Evolutionary conservation across 1,140 invertebrate genomes (phyloP), one percentile per base, ranked within the genome.

Genomic region (Panagrolaimus sp.): DNA sequence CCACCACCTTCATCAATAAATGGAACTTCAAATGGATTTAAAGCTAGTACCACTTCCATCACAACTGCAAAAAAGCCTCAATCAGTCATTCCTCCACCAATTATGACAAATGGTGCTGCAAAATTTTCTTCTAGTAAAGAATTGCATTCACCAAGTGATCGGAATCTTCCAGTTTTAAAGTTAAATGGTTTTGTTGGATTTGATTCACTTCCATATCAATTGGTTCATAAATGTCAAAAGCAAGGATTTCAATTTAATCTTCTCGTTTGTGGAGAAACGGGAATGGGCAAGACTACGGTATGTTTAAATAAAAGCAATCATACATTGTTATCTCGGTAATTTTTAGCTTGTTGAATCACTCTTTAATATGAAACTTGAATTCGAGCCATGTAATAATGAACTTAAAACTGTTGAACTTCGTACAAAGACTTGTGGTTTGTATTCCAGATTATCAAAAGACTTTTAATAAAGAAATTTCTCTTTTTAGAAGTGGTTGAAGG

Each of bases 271-370:
- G 93, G 94, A 81, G 95, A 98, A 85, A 98, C 96, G 66, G 96
- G 96, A 12, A 88, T 98, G 78, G 96, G 96, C 8, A 99, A 99
- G 85, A 97, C 94, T 0, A 99, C 96, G n/a, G n/a, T n/a, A n/a
- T n/a, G n/a, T n/a, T n/a, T n/a, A n/a, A n/a, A n/a, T n/a, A n/a
- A n/a, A n/a, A n/a, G n/a, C n/a, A n/a, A n/a, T n/a, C n/a, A n/a
- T n/a, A n/a, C n/a, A n/a, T n/a, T n/a, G n/a, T n/a, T n/a, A n/a
- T n/a, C n/a, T n/a, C n/a, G n/a, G n/a, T n/a, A n/a, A n/a, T n/a
- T n/a, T n/a, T n/a, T n/a, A n/a, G 0, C 86, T 99, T 67, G 96
- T 98, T 91, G 95, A 99, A 84, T 96, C 96, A 0, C 85, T 99
- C 32, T 99, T 99, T 84, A 98, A 98, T 83, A 98, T 94, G 15